phyloP scores from a whole-genome alignment of 2,888 invertebrate genomes.

The Dasysyrphus tricinctus region DNA sequence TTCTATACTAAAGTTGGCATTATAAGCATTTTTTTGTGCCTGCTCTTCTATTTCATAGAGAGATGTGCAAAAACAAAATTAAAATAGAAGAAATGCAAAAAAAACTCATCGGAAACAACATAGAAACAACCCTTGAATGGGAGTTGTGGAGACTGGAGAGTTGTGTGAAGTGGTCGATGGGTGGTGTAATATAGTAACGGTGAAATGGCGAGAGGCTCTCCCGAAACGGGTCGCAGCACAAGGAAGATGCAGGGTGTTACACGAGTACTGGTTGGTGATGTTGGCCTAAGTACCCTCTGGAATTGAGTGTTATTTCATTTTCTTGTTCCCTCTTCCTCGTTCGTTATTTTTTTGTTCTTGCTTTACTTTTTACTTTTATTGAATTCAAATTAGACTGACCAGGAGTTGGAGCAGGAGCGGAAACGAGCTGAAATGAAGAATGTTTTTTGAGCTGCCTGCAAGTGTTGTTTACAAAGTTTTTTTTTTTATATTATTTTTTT shows the following conservation, averaged over 20 bases:
- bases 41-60: constrained; percentile 25
- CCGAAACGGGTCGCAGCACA: background rate
- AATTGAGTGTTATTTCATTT: constrained; percentile 71
- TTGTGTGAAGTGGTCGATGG: constrained; percentile 45
- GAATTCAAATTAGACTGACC: constrained; percentile 71
- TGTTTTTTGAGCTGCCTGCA: constrained; percentile 30
- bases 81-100: constrained; percentile 27
- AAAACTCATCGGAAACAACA: constrained; percentile 51
- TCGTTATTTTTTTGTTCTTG: background rate
- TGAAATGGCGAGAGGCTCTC: background rate
- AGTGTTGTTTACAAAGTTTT: constrained; percentile 31
- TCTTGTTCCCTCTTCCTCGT: constrained; percentile 43
- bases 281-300: constrained; percentile 65
- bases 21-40: constrained; percentile 40
- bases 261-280: constrained; percentile 51
- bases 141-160: constrained; percentile 23
- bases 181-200: background rate
- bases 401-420: constrained; percentile 15
- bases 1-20: constrained; percentile 53
- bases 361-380: constrained; percentile 65
- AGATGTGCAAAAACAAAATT: constrained; percentile 39
- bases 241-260: constrained; percentile 33
- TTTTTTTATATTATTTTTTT: background rate
- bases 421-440: constrained; percentile 53
- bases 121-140: constrained; percentile 64